A percentile compares a stretch with the other conserved stretches of the same genome.
These are phyloP conservation scores for Manis javanica DNA, from an alignment of 2,797 vertebrate species.

Conservation along the genomic window DNA sequence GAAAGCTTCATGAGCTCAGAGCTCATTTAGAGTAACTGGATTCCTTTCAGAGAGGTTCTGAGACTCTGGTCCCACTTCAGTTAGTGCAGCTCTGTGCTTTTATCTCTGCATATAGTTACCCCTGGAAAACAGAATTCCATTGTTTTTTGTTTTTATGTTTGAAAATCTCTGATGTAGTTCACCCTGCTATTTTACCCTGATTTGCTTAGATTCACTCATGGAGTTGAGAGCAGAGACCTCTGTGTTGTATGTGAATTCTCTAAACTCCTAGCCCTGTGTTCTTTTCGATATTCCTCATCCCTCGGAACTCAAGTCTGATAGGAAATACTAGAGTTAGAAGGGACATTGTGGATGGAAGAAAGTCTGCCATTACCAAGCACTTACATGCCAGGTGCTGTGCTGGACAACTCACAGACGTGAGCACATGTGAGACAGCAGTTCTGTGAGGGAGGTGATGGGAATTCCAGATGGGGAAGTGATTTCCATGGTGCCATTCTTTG, in stretches of 20 bases:
- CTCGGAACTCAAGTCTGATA: conserved; percentile 7
- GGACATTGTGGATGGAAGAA: conserved; percentile 1
- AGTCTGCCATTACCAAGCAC: neutral
- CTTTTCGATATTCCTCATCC: neutral
- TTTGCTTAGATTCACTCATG: conserved; percentile 5
- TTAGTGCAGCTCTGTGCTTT: neutral
- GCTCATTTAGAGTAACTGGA: neutral
- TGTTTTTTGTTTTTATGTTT: neutral
- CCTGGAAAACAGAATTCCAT: neutral
- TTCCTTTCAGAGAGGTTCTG: neutral
- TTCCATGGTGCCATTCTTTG: conserved; percentile 10
- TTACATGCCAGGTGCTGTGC: neutral
- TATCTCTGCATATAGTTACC: neutral
- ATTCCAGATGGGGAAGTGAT: conserved; percentile 25
- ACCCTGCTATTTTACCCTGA: neutral
- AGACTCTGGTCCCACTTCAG: neutral
- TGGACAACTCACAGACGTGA: neutral
- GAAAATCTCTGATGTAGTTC: neutral
- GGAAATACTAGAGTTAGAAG: conserved; percentile 24
- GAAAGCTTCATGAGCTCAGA: neutral
- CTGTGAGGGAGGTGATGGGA: neutral
- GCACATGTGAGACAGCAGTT: neutral
- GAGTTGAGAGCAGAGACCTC: neutral
- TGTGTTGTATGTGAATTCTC: neutral
- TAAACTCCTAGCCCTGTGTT: neutral